Base-by-base conservation (phyloP, 2,888 invertebrate genomes). In the Nymphalis urticae region DNA sequence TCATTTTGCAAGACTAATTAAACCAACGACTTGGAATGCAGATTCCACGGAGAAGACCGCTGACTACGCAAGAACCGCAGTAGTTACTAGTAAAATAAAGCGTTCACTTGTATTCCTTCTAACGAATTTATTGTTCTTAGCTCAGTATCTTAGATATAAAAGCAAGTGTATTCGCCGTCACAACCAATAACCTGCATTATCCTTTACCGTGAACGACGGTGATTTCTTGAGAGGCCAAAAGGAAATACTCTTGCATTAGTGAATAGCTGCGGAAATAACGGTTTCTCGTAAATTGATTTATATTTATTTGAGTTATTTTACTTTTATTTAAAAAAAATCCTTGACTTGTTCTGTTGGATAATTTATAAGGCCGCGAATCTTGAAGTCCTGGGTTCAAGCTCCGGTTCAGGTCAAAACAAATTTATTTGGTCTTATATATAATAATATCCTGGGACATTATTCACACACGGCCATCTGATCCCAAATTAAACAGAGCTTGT, bases 151-250 rank as follows among this genome's bases (percentile, higher is more conserved):
- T 51, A 42, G 60, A 60, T 60, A 53, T 19, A 66, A 53, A 19
- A 24, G 66, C 27, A 47, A 47, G 27, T 51, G 47, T 47, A 60
- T 66, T 66, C 19, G 48, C 48, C 58, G 71, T 72, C 71, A 19
- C 58, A 47, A 59, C 64, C 64, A 66, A 66, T 72, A 72, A 69
- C 58, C 48, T 64, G 71, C 69, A 62, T 69, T 66, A 69, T 72
- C 56, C 62, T 69, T 66, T 64, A 63, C 64, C 63, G 62, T 65
- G 68, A 71, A 62, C 62, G 62, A 59, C 71, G 47, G 61, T 63
- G 64, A 71, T 69, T 69, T 69, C 66, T 66, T 62, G 50, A 66
- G 63, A 71, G 60, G 51, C 53, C 66, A 59, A 62, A 69, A 69
- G 66, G 56, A 59, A 66, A 67, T 50, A 58, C 53, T 67, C 36